A percentile compares a stretch with the other conserved stretches of the same genome.
phyloP scores from a whole-genome alignment of 2,797 vertebrate genomes.

The Morelia viridis region DNA sequence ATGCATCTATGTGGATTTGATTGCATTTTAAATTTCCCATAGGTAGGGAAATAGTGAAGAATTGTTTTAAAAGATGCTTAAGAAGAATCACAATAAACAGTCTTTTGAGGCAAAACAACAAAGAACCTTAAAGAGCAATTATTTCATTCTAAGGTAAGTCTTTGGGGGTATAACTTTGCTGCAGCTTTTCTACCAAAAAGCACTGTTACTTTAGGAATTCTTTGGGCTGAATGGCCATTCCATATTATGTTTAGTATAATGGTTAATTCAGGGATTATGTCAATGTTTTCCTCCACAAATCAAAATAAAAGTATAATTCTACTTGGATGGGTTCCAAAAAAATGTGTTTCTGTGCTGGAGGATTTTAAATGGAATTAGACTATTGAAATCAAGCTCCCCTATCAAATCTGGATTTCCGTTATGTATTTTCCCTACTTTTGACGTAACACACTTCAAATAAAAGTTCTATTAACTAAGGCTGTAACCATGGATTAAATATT shows the following conservation, averaged over 20 bases:
- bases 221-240: background rate
- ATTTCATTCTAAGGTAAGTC: background rate
- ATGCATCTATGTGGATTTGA: too few relatives aligned
- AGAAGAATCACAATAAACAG: background rate
- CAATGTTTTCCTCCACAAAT: conserved; percentile 6
- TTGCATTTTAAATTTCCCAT: background rate
- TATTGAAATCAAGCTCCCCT: conserved; percentile 51
- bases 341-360: conserved; percentile 11
- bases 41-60: background rate
- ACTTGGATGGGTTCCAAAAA: conserved; percentile 32
- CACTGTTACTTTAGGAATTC: background rate
- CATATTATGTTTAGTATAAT: background rate
- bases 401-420: conserved; percentile 48
- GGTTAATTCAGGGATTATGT: conserved; percentile 18
- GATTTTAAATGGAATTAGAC: conserved; percentile 46
- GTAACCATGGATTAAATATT: conserved; percentile 78
- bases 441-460: conserved; percentile 70
- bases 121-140: background rate
- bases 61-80: background rate
- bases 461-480: conserved; percentile 75
- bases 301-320: conserved; percentile 23
- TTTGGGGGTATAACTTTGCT: background rate
- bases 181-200: background rate
- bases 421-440: conserved; percentile 51
- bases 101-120: background rate